Conservation (phyloP, 2,797 vertebrate species). For the Aphelocoma californica region DNA sequence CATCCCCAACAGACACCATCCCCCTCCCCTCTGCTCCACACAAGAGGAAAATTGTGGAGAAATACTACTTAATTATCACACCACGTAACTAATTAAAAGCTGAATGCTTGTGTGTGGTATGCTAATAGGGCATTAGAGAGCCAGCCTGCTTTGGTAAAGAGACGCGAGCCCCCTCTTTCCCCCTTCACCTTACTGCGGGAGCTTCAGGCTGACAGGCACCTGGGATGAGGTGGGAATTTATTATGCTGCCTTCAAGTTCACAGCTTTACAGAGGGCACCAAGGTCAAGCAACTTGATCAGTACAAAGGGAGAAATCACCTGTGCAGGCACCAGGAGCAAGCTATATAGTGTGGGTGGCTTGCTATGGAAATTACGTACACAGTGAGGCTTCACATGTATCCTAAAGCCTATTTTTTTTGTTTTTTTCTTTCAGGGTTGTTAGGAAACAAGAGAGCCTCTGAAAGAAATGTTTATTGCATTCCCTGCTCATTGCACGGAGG, state of each 20-base stretch:
- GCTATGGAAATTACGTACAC: background rate
- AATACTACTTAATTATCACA: conserved; percentile 78
- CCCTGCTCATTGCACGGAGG: background rate
- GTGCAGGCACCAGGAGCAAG: background rate
- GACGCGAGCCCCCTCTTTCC: conserved; percentile 39
- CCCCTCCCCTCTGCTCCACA: conserved; percentile 25
- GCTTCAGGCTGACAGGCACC: conserved; percentile 71
- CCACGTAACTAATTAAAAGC: conserved; percentile 80
- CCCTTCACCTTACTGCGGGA: conserved; percentile 56
- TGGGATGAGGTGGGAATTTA: conserved; percentile 72
- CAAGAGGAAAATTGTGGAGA: conserved; percentile 69
- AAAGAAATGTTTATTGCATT: background rate
- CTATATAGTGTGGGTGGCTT: background rate
- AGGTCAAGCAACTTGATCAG: conserved; percentile 58
- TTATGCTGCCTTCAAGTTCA: conserved; percentile 59
- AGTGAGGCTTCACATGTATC: background rate
- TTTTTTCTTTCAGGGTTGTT: background rate
- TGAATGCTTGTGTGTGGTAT: conserved; percentile 69
- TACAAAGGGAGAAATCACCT: conserved; percentile 35
- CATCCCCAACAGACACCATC: conserved; percentile 36
- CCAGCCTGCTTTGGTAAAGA: conserved; percentile 67
- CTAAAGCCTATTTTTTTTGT: background rate
- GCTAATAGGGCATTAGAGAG: conserved; percentile 77
- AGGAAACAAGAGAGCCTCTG: background rate
- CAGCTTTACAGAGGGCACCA: conserved; percentile 65